These are phyloP conservation scores for Zingel zingel DNA, from an alignment of 2,113 vertebrate species.

Conservation along the genomic window DNA sequence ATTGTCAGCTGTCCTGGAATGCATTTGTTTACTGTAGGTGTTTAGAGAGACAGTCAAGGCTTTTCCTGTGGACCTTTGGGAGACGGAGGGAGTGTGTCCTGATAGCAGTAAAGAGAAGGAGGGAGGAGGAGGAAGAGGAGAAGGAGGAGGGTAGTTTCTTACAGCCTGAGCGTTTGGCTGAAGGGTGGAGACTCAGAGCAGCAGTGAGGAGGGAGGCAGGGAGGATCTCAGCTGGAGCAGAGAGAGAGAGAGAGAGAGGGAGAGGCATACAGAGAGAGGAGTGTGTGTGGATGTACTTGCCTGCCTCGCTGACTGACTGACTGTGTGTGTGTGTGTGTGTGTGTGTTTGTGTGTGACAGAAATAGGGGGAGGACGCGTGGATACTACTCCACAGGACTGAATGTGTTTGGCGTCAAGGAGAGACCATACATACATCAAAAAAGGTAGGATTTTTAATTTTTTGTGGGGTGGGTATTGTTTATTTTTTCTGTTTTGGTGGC, in stretches of 20 bases:
- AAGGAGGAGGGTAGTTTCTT: conserved; percentile 59
- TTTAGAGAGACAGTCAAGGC: conserved; percentile 57
- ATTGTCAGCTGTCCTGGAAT: conserved; percentile 47
- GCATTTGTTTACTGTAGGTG: conserved; percentile 67
- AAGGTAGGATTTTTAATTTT: conserved; percentile 40
- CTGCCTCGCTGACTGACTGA: conserved; percentile 49
- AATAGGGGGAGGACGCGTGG: conserved; percentile 54
- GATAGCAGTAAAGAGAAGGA: conserved; percentile 50
- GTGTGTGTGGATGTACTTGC: conserved; percentile 66
- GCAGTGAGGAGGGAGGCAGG: conserved; percentile 66
- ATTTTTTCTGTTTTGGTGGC: not conserved
- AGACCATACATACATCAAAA: conserved; percentile 24
- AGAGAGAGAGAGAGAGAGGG: conserved; percentile 36
- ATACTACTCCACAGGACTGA: conserved; percentile 66
- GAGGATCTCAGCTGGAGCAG: conserved; percentile 72
- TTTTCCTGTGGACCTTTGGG: conserved; percentile 73
- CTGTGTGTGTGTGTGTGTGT: conserved; percentile 20
- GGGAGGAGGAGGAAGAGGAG: not conserved
- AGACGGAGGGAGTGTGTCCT: conserved; percentile 43
- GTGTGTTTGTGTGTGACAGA: conserved; percentile 57
- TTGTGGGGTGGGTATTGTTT: not conserved
- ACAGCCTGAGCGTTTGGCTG: conserved; percentile 68
- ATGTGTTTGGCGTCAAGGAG: conserved; percentile 53
- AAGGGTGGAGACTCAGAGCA: conserved; percentile 81
- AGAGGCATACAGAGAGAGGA: conserved; percentile 56